phyloP scores from a whole-genome alignment of 2,113 vertebrate species.

The Macrotus californicus region DNA sequence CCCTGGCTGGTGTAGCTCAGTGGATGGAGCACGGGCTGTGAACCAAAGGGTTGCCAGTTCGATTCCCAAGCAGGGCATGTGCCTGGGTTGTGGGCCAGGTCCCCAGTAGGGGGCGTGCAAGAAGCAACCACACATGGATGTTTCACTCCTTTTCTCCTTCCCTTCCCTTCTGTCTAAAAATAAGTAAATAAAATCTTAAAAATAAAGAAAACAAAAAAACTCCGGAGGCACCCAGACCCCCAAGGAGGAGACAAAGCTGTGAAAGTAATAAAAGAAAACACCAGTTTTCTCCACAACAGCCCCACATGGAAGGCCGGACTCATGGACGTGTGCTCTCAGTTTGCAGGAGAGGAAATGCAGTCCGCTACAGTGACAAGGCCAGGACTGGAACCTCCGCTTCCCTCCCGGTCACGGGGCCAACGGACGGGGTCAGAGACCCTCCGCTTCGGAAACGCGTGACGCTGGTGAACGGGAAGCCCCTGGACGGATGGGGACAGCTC shows the following conservation, averaged over 20 bases:
- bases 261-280: background rate
- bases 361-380: background rate
- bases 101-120: no score
- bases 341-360: no score
- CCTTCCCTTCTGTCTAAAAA: no score
- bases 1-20: no score
- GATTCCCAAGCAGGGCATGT: no score
- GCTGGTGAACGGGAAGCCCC: background rate
- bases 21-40: no score
- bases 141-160: no score
- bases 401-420: background rate
- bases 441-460: accelerated
- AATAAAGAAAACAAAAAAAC: no score
- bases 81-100: no score
- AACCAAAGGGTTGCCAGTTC: no score
- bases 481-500: background rate
- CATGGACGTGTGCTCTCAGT: accelerated
- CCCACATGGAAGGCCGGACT: background rate
- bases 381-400: background rate
- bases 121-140: no score
- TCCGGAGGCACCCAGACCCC: background rate
- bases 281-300: background rate
- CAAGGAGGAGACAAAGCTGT: background rate
- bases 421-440: accelerated
- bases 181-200: no score